Percentiles rank a stretch among this genome's conserved stretches.
These are phyloP conservation scores for Drosophila merina DNA, from an alignment of 2,888 invertebrate species.

Conservation along the genomic window DNA sequence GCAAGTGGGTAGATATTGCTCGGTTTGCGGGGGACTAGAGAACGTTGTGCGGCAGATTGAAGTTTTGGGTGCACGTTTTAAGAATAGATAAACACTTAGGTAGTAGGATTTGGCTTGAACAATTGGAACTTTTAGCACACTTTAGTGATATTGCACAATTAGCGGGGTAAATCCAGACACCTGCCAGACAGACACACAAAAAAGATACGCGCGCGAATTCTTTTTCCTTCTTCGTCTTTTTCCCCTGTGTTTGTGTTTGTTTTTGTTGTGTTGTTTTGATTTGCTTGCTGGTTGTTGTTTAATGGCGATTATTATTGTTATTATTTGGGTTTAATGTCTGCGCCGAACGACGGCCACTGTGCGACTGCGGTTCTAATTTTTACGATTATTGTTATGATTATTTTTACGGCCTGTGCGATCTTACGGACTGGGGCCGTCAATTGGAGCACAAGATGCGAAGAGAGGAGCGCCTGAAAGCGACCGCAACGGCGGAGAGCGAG, in stretches of 20 bases:
- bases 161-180: conserved; percentile 48
- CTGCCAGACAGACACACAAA: conserved; percentile 67
- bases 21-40: conserved; percentile 64
- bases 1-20: conserved; percentile 63
- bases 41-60: conserved; percentile 54
- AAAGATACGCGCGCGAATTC: conserved; percentile 39
- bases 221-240: conserved; percentile 6
- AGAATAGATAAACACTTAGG: conserved; percentile 48
- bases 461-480: conserved; percentile 50
- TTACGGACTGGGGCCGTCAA: conserved; percentile 77
- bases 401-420: conserved; percentile 80
- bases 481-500: conserved; percentile 69
- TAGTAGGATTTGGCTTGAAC: conserved; percentile 44
- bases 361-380: conserved; percentile 75
- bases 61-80: conserved; percentile 31
- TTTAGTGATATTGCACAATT: conserved; percentile 45
- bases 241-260: conserved; percentile 8
- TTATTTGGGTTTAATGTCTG: conserved; percentile 48
- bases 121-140: conserved; percentile 45
- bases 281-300: conserved; percentile 50
- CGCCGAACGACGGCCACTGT: conserved; percentile 56
- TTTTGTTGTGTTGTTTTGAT: conserved; percentile 15
- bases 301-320: conserved; percentile 58
- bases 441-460: conserved; percentile 51
- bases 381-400: conserved; percentile 84